Percentiles rank a stretch among this genome's conserved stretches.
These are phyloP conservation scores for Myrmecobius fasciatus DNA, from an alignment of 2,113 vertebrate species.

Conservation along the genomic window DNA sequence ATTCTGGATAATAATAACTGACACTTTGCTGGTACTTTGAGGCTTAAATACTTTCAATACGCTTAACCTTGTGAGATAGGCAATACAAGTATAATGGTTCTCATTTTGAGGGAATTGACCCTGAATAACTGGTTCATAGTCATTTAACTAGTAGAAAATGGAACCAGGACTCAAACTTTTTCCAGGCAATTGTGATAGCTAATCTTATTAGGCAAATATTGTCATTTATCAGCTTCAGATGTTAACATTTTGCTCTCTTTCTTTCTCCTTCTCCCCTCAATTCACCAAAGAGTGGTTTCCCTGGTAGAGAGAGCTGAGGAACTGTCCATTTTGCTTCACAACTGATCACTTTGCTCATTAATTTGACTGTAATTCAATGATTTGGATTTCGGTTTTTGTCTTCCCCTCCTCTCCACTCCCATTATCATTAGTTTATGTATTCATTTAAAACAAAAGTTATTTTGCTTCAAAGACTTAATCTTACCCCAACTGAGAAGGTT, in stretches of 20 bases:
- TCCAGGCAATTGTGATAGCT: neutral
- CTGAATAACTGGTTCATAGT: neutral
- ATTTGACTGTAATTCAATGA: neutral
- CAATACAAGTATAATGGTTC: neutral
- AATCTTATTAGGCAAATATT: neutral
- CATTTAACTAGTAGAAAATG: neutral
- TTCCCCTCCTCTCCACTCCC: neutral
- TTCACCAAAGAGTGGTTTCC: neutral
- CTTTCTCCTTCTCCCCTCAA: neutral
- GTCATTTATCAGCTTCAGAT: neutral
- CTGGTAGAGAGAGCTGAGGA: neutral
- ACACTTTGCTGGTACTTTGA: neutral
- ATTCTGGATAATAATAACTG: neutral
- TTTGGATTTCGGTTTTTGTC: constrained; percentile 19
- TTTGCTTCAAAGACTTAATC: constrained; percentile 49
- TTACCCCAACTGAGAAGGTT: constrained; percentile 36
- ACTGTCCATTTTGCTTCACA: constrained; percentile 5
- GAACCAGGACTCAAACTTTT: neutral
- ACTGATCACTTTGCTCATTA: constrained; percentile 26
- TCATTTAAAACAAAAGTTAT: constrained; percentile 20
- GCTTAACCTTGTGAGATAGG: neutral
- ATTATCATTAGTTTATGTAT: neutral
- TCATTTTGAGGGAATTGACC: neutral
- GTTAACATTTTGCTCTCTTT: neutral
- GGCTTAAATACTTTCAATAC: neutral